Evolutionary conservation across 2,797 vertebrate genomes (phyloP).

Genomic region (Mormyrops boulengeri): DNA sequence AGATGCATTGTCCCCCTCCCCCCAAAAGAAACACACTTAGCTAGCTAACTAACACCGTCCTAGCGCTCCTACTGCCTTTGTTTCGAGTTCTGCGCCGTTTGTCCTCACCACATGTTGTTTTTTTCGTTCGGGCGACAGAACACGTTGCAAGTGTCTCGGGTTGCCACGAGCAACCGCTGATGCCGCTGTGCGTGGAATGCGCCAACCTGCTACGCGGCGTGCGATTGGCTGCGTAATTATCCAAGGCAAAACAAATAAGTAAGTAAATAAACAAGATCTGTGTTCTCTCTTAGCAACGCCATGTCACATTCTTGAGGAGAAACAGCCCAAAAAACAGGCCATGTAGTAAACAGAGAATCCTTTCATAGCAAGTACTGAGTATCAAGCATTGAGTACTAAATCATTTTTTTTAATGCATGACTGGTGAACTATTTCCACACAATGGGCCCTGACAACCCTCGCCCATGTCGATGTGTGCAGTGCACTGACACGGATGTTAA

Average conservation of each 20-base stretch:
- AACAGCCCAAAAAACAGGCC: not conserved
- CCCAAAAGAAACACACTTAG: not conserved
- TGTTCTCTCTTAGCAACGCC: not conserved
- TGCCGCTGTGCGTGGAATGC: not conserved
- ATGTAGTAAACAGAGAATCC: not conserved
- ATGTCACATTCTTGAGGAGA: not conserved
- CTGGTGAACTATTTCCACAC: not conserved
- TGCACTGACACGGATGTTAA: not conserved
- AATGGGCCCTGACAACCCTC: not conserved
- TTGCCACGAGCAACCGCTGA: slow-evolving; percentile 11
- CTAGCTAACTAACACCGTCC: not conserved
- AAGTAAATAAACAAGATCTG: not conserved
- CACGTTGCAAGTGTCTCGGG: not conserved
- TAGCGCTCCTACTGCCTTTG: not conserved
- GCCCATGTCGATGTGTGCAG: not conserved
- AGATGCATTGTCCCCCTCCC: not conserved
- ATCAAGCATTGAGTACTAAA: not conserved
- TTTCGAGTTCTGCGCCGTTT: not conserved
- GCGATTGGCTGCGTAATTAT: not conserved
- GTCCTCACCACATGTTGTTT: not conserved
- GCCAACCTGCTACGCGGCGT: not conserved
- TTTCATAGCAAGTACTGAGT: not conserved
- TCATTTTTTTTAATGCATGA: not conserved
- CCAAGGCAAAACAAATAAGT: not conserved
- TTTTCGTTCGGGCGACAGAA: not conserved